Base-by-base conservation (phyloP, 2,113 vertebrate species). In the Spea multiplicata region DNA sequence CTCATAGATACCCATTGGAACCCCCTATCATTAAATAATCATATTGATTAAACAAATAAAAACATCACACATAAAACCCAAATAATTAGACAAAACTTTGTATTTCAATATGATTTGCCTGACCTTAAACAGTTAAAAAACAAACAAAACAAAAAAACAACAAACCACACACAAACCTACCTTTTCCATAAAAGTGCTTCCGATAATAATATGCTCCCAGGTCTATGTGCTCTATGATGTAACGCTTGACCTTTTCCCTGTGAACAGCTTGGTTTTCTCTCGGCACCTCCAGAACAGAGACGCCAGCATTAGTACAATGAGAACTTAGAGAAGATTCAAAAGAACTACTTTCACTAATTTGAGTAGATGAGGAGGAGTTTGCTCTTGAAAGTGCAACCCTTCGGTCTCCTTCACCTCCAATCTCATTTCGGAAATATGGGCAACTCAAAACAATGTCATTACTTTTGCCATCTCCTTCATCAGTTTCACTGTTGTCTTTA, bases 221-320 rank as follows among this genome's bases (percentile, higher is more conserved):
- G 88, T 99, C 97, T 61, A 98, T 95, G 84, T 99, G 97, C 30
- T 99, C 97, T 12, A 99, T 99, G 87, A 98, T 95, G 87, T 98
- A 99, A 82, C 96, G 94, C 80, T 96, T 98, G 84, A 98, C 96
- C 84, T 98, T 99, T 90, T 99, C 97, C 81, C 96, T 89, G 87
- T 98, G 96, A 81, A 98, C 92, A 4, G 96, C 94, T 85, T 99
- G 97, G 87, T 90, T 98, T 85, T 98, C 96, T 47, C 96, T 86
- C 6, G 97, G 96, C 82, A 98, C 96, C 85, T 99, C 97, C 81
- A 99, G 83, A 0, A 99, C 96, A 4, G 97, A 98, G 68, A 99
- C 97, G 0, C 97, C 96, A 5, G 97, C 97, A 3, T 99, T 98
- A 71, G 97, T 99, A 87, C 97, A 98, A 88, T 98, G 97, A 12